Conservation (phyloP, 2,113 vertebrate species). For the Myotis lucifugus region DNA sequence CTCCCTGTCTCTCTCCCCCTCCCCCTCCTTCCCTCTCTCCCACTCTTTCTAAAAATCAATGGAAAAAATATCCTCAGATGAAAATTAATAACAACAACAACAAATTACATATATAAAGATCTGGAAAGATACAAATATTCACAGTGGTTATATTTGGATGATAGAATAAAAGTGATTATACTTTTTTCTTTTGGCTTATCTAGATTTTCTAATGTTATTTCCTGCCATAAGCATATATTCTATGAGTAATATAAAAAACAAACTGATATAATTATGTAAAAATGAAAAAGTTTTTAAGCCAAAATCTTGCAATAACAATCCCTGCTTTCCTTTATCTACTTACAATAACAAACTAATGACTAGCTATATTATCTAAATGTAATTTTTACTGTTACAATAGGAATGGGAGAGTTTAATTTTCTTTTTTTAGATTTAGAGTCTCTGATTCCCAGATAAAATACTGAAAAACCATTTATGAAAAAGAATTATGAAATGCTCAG, state of each 20-base stretch:
- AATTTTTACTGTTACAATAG: background rate
- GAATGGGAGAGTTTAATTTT: background rate
- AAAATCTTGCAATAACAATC: background rate
- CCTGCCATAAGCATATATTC: background rate
- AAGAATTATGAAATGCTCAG: background rate
- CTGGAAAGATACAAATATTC: background rate
- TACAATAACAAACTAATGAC: background rate
- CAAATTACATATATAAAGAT: background rate
- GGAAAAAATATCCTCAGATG: too few species aligned
- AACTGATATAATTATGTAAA: background rate
- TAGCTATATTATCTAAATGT: background rate
- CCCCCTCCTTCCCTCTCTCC: background rate
- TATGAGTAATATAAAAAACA: background rate
- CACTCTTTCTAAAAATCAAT: too few species aligned
- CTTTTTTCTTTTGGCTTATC: background rate
- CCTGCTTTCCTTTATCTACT: background rate
- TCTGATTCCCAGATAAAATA: background rate
- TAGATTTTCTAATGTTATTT: constrained; percentile 29
- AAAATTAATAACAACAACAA: too few species aligned
- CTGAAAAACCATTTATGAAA: background rate
- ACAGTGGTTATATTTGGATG: background rate
- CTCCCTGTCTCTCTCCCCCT: too few species aligned
- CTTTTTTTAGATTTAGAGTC: background rate
- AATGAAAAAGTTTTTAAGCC: background rate
- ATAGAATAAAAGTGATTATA: background rate